phyloP scores from a whole-genome alignment of 2,797 vertebrate genomes.

The Tapirus indicus region DNA sequence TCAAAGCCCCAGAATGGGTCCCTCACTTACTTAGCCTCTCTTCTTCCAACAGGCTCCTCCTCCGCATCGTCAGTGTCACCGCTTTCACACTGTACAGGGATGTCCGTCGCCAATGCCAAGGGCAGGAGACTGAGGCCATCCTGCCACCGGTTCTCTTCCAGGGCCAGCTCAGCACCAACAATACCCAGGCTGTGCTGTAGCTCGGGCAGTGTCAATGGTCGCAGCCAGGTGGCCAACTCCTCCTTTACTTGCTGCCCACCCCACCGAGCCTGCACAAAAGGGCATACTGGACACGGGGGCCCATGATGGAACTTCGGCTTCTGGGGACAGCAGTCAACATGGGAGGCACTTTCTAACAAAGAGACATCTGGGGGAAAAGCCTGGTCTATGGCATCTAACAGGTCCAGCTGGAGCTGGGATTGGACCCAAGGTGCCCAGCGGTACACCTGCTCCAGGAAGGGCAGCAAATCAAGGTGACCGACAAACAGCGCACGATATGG shows the following conservation, averaged over 20 bases:
- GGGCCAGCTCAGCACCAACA: slow-evolving; percentile 83
- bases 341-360: slow-evolving; percentile 43
- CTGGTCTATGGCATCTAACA: slow-evolving; percentile 75
- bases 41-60: background rate
- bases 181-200: slow-evolving; percentile 87
- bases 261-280: slow-evolving; percentile 58
- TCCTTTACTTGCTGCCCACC: background rate
- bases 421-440: slow-evolving; percentile 73
- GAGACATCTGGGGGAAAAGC: slow-evolving; percentile 80
- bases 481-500: slow-evolving; percentile 76
- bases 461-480: slow-evolving; percentile 73
- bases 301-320: background rate
- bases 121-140: slow-evolving; percentile 85
- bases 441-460: slow-evolving; percentile 80
- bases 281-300: slow-evolving; percentile 35
- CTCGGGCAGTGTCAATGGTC: slow-evolving; percentile 82
- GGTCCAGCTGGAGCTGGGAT: slow-evolving; percentile 77
- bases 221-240: slow-evolving; percentile 54
- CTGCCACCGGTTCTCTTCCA: slow-evolving; percentile 83
- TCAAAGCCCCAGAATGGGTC: background rate
- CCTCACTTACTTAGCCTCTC: slow-evolving; percentile 62
- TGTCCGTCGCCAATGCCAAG: slow-evolving; percentile 83
- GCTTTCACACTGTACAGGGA: slow-evolving; percentile 81
- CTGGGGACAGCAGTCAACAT: background rate
- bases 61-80: accelerated